These are phyloP conservation scores for Dione vanillae DNA, from an alignment of 2,888 invertebrate species.

Conservation along the genomic window DNA sequence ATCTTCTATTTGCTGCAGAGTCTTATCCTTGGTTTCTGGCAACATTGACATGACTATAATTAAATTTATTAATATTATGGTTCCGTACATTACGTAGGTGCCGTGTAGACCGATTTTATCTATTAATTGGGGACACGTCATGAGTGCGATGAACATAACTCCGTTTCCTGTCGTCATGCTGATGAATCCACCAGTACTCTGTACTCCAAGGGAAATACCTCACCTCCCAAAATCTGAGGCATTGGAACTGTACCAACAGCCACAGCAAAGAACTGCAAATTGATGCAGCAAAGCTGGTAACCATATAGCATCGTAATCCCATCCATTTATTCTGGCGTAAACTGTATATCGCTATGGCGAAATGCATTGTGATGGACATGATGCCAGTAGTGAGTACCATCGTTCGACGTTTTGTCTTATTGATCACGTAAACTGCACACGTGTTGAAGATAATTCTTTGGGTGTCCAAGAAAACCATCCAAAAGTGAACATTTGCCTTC, in stretches of 20 bases:
- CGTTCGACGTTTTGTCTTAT: slow-evolving; percentile 83
- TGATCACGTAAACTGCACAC: slow-evolving; percentile 84
- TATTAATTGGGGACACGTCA: slow-evolving; percentile 84
- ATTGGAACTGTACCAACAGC: slow-evolving; percentile 85
- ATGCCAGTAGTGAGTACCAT: slow-evolving; percentile 81
- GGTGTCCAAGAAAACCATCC: slow-evolving; percentile 86
- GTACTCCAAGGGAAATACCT: slow-evolving; percentile 85
- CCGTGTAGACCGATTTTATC: slow-evolving; percentile 78
- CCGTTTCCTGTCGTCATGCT: slow-evolving; percentile 83
- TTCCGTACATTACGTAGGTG: slow-evolving; percentile 84
- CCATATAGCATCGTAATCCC: slow-evolving; percentile 67
- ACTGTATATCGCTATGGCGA: slow-evolving; percentile 77
- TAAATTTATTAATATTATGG: slow-evolving; percentile 77
- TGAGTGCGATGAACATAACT: slow-evolving; percentile 85
- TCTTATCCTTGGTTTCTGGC: slow-evolving; percentile 87
- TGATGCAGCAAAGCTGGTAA: slow-evolving; percentile 75
- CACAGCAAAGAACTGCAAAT: slow-evolving; percentile 82
- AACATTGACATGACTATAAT: slow-evolving; percentile 81
- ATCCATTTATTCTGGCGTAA: slow-evolving; percentile 57
- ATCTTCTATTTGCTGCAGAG: slow-evolving; percentile 86
- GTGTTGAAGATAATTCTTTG: slow-evolving; percentile 85
- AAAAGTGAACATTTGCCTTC: slow-evolving; percentile 84
- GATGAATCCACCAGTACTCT: slow-evolving; percentile 86
- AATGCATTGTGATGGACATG: slow-evolving; percentile 70
- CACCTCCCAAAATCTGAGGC: slow-evolving; percentile 88